Evolutionary conservation across 2,888 invertebrate species (phyloP), one percentile per base, ranked within the genome.

Genomic region (Campoplex capitator): DNA sequence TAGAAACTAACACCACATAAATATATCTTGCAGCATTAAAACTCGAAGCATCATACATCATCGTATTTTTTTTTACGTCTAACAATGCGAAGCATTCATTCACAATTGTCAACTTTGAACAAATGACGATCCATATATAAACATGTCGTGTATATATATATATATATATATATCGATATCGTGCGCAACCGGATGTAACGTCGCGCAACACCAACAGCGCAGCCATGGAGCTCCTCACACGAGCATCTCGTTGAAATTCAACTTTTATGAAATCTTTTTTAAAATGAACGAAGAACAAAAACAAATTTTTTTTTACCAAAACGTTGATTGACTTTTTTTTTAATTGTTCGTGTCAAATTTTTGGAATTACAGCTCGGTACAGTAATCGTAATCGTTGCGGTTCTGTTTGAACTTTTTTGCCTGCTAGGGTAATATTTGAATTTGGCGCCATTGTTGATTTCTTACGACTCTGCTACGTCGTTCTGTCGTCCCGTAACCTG

Each of bases 351-450:
- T 32, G 16, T 62, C 16, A 6, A 32, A 16, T 32, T 7, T 62
- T 1, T 32, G 7, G 1, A 7, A 7, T 32, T 16, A 32, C 28
- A 3, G 9, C 32, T 9, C 16, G 3, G 16, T 32, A 13, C 32
- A 32, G 16, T 7, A 1, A 11, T 62, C 1, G 16, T 0, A 62
- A 32, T 62, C 16, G 32, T 62, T 23, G 23, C 32, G 1, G 32
- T 3, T 62, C 9, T 7, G 16, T 32, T 32, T 16, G 6, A 32
- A 62, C 32, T 13, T 7, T 9, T 6, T 6, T 32, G 4, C 32
- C 85, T 23, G 23, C 23, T 85, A 77, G 85, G 82, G 82, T 67
- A 38, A 74, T 45, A 68, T 84, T 87, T 71, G 74, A 82, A 87
- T 70, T 78, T 62, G 3, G 32, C 86, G 84, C 77, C 77, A 58